Base-by-base conservation (phyloP, 2,797 vertebrate species). In the Micrastur ruficollis region DNA sequence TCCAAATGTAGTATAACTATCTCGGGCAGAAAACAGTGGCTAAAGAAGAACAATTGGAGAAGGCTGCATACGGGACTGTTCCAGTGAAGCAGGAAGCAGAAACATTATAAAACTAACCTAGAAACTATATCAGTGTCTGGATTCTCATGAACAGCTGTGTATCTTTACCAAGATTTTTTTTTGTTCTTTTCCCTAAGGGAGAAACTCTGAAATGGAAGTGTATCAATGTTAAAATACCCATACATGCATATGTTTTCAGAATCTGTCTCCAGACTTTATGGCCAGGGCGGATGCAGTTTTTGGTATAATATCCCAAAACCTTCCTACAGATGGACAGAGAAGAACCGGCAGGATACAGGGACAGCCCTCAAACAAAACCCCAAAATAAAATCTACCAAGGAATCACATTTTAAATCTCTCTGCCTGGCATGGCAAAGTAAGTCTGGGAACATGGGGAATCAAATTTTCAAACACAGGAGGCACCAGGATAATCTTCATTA, bases 21-120 rank as follows among this genome's bases (percentile, higher is more conserved):
- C 67, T 96, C 52, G 84, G 62, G 90, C 61, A 97, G 74, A 74
- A 96, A 97, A 96, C 47, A 61, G 23, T 72, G 70, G 49, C 70
- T 81, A 80, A 96, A 95, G 86, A 95, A 52, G 42, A 93, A 76
- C 44, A 90, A 61, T 34, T 91, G 83, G 52, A 91, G 44, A 81
- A 85, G 67, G 66, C 32, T 90, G 58, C n/a, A 47, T 52, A 84
- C 67, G 32, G 29, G 47, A 80, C 53, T 71, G 47, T 83, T 93
- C 55, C 61, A 92, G 58, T 42, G 70, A 50, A 93, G 40, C 6
- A 1, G 81, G 62, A 96, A 94, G 68, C 6, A 97, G 36, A 95
- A 74, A 79, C 23, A 74, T 53, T 91, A 46, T 66, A 76, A 96
- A 87, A 34, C 14, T 67, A 50, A 49, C 31, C 78, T 71, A 73